phyloP scores from a whole-genome alignment of 1,140 invertebrate species.

The Alviniconcha marisindica region DNA sequence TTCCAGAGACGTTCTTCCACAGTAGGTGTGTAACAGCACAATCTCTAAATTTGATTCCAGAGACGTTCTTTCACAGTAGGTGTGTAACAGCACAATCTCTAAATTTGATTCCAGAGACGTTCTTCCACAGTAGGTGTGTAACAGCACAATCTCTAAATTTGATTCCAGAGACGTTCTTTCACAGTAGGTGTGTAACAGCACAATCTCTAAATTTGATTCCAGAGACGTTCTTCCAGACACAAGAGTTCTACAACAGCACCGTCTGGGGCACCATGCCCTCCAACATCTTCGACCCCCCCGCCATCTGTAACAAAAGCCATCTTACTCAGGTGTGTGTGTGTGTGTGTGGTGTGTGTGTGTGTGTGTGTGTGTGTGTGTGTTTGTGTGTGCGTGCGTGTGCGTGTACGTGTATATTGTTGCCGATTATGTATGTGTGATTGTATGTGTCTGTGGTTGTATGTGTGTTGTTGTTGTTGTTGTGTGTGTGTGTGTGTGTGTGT shows the following conservation, averaged over 20 bases:
- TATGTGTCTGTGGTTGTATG: background rate
- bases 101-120: too few species aligned
- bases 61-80: too few species aligned
- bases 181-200: too few species aligned
- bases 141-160: too few species aligned
- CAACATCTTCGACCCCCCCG: background rate
- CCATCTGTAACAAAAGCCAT: background rate
- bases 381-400: background rate
- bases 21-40: too few species aligned
- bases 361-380: conserved; percentile 7
- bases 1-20: too few species aligned
- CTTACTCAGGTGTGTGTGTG: background rate
- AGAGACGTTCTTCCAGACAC: background rate
- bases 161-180: too few species aligned
- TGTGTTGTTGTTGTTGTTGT: background rate
- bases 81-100: too few species aligned
- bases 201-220: too few species aligned
- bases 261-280: background rate
- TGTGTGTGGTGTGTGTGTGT: background rate
- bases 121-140: too few species aligned
- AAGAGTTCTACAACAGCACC: conserved; percentile 10
- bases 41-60: too few species aligned
- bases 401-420: too few species aligned
- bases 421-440: background rate
- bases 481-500: background rate